These are phyloP conservation scores for Trigoniulus corallinus DNA, from an alignment of 1,140 invertebrate species.

Conservation along the genomic window DNA sequence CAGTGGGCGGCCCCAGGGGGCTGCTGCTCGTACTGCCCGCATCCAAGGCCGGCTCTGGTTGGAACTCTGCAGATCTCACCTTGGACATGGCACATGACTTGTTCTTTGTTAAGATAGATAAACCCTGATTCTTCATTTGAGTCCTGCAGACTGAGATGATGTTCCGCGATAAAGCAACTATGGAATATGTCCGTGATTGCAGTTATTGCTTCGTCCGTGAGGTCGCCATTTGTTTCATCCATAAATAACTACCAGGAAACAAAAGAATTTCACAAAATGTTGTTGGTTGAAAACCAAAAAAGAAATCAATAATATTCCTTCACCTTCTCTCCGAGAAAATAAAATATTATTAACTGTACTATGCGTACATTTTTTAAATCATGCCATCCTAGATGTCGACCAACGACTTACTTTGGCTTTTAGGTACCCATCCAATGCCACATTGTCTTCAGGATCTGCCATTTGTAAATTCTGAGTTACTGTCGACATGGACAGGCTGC, in stretches of 20 bases:
- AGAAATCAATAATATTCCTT: too few species aligned
- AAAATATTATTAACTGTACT: too few species aligned
- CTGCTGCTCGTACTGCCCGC: too few species aligned
- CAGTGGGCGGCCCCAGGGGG: too few species aligned
- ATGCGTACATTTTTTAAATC: too few species aligned
- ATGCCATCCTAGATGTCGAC: too few species aligned
- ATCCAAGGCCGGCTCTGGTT: too few species aligned
- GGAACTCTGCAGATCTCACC: too few species aligned
- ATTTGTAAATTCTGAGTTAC: constrained; percentile 19
- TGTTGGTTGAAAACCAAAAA: too few species aligned
- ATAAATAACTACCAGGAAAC: constrained; percentile 9
- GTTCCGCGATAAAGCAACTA: constrained; percentile 25
- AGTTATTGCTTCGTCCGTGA: constrained; percentile 17
- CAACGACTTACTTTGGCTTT: constrained; percentile 16
- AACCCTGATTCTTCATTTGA: constrained; percentile 22
- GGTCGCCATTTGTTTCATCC: constrained; percentile 14
- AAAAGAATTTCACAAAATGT: neutral
- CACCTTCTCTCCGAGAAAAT: too few species aligned
- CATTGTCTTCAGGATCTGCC: constrained; percentile 18
- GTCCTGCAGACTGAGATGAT: constrained; percentile 16
- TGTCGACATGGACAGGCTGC: constrained; percentile 17
- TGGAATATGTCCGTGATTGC: constrained; percentile 26
- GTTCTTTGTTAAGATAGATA: constrained; percentile 24
- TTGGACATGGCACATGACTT: constrained; percentile 21
- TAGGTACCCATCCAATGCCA: constrained; percentile 22